Percentiles rank a stretch among this genome's conserved stretches.
Evolutionary conservation across 2,113 vertebrate genomes (phyloP).

Genomic region (Nibea albiflora): DNA sequence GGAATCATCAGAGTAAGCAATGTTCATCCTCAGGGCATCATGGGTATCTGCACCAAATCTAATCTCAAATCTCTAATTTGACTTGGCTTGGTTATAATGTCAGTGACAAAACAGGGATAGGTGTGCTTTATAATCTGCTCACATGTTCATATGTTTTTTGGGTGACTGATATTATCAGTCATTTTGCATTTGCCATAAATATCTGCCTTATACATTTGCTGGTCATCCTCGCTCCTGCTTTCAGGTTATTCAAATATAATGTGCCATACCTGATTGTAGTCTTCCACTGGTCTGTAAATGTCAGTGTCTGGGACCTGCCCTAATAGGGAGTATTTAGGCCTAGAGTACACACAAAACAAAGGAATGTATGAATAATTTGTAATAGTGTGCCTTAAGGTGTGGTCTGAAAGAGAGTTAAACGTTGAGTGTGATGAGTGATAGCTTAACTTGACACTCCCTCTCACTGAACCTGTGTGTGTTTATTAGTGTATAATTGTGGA

Average conservation of each 20-base stretch:
- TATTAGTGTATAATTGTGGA: not conserved
- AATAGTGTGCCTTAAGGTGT: not conserved
- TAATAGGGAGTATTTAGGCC: slow-evolving; percentile 92
- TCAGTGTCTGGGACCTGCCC: slow-evolving; percentile 89
- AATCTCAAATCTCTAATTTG: slow-evolving; percentile 9
- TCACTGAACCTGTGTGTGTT: not conserved
- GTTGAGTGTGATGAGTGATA: not conserved
- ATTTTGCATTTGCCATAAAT: not conserved
- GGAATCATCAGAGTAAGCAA: too few relatives aligned
- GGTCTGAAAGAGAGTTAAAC: not conserved
- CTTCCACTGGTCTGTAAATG: slow-evolving; percentile 89
- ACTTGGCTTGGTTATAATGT: not conserved
- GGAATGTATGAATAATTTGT: not conserved
- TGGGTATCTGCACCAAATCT: too few relatives aligned
- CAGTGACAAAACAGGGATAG: not conserved
- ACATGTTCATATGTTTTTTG: not conserved
- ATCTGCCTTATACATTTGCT: not conserved
- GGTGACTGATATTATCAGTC: not conserved
- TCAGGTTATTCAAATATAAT: not conserved
- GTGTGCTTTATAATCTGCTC: not conserved
- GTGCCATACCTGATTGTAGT: slow-evolving; percentile 89
- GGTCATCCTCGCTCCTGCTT: not conserved
- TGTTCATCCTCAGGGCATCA: too few relatives aligned
- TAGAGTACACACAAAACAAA: slow-evolving; percentile 66
- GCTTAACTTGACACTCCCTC: not conserved